Evolutionary conservation across 2,113 vertebrate genomes (phyloP), one percentile per base, ranked within the genome.

Genomic region (Oriolus oriolus): DNA sequence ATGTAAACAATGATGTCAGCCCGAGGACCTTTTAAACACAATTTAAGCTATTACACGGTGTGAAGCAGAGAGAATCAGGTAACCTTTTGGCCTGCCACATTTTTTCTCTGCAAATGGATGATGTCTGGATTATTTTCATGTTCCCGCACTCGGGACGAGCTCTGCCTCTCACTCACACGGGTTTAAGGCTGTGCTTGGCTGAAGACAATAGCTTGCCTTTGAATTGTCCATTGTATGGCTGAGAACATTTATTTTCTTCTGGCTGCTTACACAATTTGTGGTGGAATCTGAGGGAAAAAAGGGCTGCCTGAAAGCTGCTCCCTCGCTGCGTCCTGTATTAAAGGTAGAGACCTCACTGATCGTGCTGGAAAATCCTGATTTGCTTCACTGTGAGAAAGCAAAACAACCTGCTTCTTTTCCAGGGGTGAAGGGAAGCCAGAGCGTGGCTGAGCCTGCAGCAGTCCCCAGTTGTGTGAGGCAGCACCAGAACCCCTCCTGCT

Each of bases 1-100:
- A 49, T 44, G 33, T 41, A 97, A 95, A 94, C 91, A 93, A 59
- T 90, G 61, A 92, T 91, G 95, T 97, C 96, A 96, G 80, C 81
- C 87, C 1, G 35, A 41, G 77, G 93, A 77, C 87, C 87, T 93
- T 91, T 91, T 22, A 76, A 91, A 70, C 81, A 84, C 75, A 56
- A 50, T 91, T 91, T 86, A 33, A 95, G 81, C 92, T 33, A 6
- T 90, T 53, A 56, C 87, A 76, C 18, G 56, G 87, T 91, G 94
- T 61, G 83, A 95, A 84, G 80, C 91, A 89, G 56, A 77, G 87
- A 94, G 90, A 95, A 87, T 65, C 74, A 7, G 57, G 71, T 80
- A 74, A 97, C 94, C 89, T 97, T 80, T 80, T 79, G 70, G 75
- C 92, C 68, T 64, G 89, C 39, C 64, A 26, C 88, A 26, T 79